phyloP scores from a whole-genome alignment of 2,113 vertebrate genomes.

The Syngnathus scovelli region DNA sequence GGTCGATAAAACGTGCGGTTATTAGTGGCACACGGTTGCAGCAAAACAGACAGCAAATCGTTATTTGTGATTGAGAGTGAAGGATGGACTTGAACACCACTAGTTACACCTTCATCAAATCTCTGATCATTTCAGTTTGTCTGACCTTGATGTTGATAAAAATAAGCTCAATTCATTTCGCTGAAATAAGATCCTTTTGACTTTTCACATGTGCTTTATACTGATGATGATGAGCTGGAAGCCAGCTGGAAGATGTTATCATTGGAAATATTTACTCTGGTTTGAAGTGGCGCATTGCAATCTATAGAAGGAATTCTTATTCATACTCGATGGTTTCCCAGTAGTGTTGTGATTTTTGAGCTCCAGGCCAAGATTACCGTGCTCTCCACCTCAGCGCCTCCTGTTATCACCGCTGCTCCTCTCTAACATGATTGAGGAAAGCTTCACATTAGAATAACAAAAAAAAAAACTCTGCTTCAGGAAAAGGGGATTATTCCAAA shows the following conservation, averaged over 20 bases:
- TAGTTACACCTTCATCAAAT: not conserved
- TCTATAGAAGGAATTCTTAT: not conserved
- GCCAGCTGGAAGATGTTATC: not conserved
- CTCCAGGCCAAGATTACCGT: conserved; percentile 50
- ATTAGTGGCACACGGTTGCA: not conserved
- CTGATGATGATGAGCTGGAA: not conserved
- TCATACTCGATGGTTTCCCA: not conserved
- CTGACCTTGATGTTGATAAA: not conserved
- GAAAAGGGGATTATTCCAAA: conserved; percentile 22
- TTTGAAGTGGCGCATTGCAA: not conserved
- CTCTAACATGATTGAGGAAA: conserved; percentile 31
- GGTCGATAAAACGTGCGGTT: not conserved
- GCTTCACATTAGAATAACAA: conserved; percentile 33
- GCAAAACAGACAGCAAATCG: not conserved
- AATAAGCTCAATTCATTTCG: not conserved
- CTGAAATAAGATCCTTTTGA: not conserved
- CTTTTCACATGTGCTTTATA: not conserved
- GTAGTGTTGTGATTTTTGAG: conserved; percentile 14
- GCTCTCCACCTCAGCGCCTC: conserved; percentile 46
- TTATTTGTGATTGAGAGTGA: conserved; percentile 5
- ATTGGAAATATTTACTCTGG: not conserved
- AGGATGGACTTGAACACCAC: not conserved
- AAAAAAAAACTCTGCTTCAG: conserved; percentile 13
- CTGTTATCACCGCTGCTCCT: conserved; percentile 41
- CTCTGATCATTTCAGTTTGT: not conserved